These are phyloP conservation scores for Malurus cyaneus DNA, from an alignment of 2,113 vertebrate species.

Conservation along the genomic window DNA sequence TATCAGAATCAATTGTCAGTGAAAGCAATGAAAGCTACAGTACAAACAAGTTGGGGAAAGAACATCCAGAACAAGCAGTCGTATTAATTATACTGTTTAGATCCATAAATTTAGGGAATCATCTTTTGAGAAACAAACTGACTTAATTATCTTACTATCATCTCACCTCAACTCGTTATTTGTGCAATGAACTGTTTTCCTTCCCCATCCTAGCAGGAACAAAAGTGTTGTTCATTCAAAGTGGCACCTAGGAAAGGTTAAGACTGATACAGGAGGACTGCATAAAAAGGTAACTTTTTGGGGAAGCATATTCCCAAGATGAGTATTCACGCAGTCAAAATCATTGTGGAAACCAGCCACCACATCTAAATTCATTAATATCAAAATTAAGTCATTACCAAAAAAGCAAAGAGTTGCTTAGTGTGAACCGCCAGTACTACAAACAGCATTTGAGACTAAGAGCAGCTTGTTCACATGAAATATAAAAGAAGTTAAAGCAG, in stretches of 20 bases:
- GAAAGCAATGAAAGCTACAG: not conserved
- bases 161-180: not conserved
- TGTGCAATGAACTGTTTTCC: not conserved
- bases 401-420: not conserved
- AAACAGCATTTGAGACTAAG: not conserved
- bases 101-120: not conserved
- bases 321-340: not conserved
- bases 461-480: not conserved
- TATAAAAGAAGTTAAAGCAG: not conserved
- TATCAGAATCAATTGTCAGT: not conserved
- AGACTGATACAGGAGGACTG: not conserved
- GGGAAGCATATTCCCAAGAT: not conserved
- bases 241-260: not conserved
- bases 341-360: not conserved
- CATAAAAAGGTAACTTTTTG: not conserved
- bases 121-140: not conserved
- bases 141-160: not conserved
- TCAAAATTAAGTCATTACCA: not conserved
- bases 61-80: not conserved
- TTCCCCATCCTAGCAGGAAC: not conserved
- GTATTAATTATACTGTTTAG: not conserved
- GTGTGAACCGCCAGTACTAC: not conserved
- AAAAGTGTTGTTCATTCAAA: not conserved
- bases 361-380: not conserved
- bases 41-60: not conserved